phyloP scores from a whole-genome alignment of 2,113 vertebrate species.

The Craseonycteris thonglongyai region DNA sequence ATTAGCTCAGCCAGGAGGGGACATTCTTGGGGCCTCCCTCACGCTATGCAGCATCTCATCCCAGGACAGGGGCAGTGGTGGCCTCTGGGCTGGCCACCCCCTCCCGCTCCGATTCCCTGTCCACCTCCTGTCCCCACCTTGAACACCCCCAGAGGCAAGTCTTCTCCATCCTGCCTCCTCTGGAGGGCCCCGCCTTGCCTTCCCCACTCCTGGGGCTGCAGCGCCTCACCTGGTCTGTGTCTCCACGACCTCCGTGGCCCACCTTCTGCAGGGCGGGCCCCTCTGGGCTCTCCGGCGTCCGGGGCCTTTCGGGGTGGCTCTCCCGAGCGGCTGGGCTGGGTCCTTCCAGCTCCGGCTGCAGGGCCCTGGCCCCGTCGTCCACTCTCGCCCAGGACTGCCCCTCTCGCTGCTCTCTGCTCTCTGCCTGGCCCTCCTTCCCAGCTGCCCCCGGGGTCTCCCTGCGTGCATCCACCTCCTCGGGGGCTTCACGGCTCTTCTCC shows the following conservation, averaged over 20 bases:
- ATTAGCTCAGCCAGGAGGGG: accelerated
- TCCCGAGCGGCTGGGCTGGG: not conserved
- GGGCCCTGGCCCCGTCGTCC: accelerated
- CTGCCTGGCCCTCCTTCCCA: not conserved
- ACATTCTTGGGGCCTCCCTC: not conserved
- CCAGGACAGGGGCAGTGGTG: not conserved
- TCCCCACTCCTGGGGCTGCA: accelerated
- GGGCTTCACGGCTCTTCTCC: not conserved
- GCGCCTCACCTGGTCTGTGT: constrained; percentile 69
- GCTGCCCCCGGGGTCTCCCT: accelerated
- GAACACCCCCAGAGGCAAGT: accelerated
- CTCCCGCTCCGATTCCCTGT: not conserved
- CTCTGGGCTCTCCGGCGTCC: not conserved
- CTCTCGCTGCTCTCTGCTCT: not conserved
- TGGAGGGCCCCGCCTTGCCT: not conserved
- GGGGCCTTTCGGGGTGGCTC: accelerated
- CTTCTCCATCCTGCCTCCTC: not conserved
- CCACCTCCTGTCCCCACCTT: accelerated
- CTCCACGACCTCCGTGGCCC: not conserved
- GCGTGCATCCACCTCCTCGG: not conserved
- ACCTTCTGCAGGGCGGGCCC: not conserved
- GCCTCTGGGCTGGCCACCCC: not conserved
- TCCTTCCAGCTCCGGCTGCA: accelerated
- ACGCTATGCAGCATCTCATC: not conserved
- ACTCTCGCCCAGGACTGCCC: accelerated